These are phyloP conservation scores for Pseudococcus jackbeardsleyi DNA, from an alignment of 2,888 invertebrate genomes.

Conservation along the genomic window DNA sequence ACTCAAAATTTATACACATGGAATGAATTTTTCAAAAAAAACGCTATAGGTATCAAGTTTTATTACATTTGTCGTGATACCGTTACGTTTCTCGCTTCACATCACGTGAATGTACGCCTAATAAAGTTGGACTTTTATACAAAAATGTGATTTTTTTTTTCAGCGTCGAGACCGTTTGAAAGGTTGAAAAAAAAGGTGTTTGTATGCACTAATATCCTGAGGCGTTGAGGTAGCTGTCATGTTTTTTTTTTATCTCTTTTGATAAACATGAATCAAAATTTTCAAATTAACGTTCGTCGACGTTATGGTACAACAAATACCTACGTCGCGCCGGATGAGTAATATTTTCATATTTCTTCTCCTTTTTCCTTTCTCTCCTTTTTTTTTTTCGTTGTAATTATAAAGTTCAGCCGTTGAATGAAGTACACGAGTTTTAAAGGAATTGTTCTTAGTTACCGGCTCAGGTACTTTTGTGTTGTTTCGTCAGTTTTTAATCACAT, in stretches of 20 bases:
- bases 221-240: constrained; percentile 5
- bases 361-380: background rate
- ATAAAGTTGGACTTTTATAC: constrained; percentile 47
- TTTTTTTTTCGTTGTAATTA: constrained; percentile 34
- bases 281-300: constrained; percentile 39
- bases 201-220: constrained; percentile 29
- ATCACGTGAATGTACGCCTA: constrained; percentile 26
- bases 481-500: constrained; percentile 22
- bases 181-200: constrained; percentile 21
- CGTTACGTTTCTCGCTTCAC: constrained; percentile 46
- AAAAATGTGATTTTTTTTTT: constrained; percentile 36
- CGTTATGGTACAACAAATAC: constrained; percentile 15
- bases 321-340: background rate
- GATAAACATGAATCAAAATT: constrained; percentile 45
- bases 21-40: constrained; percentile 23
- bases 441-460: constrained; percentile 49
- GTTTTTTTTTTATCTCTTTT: constrained; percentile 42
- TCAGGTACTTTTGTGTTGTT: constrained; percentile 26
- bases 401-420: constrained; percentile 22
- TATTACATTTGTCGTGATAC: constrained; percentile 47
- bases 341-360: constrained; percentile 4
- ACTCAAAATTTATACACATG: constrained; percentile 37
- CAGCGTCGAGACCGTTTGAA: constrained; percentile 2
- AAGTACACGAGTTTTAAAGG: background rate
- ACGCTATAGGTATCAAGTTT: constrained; percentile 32